phyloP scores from a whole-genome alignment of 2,113 vertebrate species.

The Xenus cinereus region DNA sequence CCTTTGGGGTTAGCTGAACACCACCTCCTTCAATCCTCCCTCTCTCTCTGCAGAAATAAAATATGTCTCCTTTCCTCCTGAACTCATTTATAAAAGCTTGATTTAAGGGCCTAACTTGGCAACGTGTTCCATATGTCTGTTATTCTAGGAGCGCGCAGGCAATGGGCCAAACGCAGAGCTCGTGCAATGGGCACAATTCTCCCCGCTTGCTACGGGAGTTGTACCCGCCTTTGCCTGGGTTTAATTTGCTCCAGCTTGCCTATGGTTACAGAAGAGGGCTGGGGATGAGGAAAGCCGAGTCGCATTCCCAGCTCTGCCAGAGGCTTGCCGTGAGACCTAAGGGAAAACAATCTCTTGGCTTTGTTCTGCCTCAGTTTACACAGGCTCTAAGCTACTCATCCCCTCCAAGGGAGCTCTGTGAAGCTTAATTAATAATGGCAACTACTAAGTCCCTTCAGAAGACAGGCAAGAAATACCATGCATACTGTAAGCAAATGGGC shows the following conservation, averaged over 20 bases:
- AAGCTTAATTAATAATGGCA: conserved; percentile 13
- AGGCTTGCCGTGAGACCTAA: neutral
- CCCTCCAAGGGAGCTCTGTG: neutral
- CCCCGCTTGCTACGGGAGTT: neutral
- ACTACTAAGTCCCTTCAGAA: neutral
- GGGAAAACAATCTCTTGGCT: conserved; percentile 40
- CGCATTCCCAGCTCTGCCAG: conserved; percentile 23
- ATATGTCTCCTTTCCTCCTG: conserved; percentile 35
- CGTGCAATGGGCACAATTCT: conserved; percentile 29
- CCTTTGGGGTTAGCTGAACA: conserved; percentile 42
- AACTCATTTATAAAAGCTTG: conserved; percentile 57
- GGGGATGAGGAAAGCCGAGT: conserved; percentile 4
- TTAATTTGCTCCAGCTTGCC: conserved; percentile 50
- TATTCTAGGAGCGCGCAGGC: conserved; percentile 42
- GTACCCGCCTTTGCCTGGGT: conserved; percentile 23
- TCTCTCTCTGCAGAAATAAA: conserved; percentile 51
- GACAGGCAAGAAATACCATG: neutral
- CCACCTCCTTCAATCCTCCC: neutral
- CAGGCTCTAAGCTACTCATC: neutral
- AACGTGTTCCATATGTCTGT: conserved; percentile 50
- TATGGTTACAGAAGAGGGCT: neutral
- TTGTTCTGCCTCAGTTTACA: conserved; percentile 59
- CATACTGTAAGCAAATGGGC: neutral
- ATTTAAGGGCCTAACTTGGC: conserved; percentile 58
- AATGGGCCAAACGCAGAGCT: neutral